Percentiles rank a stretch among this genome's conserved stretches.
These are phyloP conservation scores for Lanistes nyassanus DNA, from an alignment of 1,140 invertebrate species.

Conservation along the genomic window DNA sequence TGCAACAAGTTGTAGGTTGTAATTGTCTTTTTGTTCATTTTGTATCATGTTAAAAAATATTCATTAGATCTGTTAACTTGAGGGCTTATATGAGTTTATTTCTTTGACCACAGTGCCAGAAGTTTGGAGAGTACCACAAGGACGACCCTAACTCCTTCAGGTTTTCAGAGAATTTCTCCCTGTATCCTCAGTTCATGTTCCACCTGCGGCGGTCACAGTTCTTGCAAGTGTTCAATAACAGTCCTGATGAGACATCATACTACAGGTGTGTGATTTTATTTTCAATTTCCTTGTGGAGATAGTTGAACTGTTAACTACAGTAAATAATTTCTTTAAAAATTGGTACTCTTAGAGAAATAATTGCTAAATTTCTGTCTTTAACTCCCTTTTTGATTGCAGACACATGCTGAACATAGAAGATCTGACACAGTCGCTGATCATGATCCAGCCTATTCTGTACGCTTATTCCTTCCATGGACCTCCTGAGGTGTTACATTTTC, in stretches of 20 bases:
- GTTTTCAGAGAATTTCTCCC: constrained; percentile 93
- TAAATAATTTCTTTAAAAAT: not conserved
- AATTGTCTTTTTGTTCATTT: no score
- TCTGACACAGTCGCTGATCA: constrained; percentile 95
- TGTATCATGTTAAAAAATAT: no score
- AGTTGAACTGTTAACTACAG: not conserved
- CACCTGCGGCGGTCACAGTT: constrained; percentile 98
- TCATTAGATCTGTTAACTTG: not conserved
- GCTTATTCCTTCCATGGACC: constrained; percentile 98
- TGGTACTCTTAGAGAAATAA: not conserved
- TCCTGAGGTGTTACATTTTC: constrained; percentile 73
- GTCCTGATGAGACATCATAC: constrained; percentile 99
- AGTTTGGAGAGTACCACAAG: constrained; percentile 98
- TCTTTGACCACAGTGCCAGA: constrained; percentile 85
- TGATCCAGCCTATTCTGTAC: constrained; percentile 99
- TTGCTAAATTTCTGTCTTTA: not conserved
- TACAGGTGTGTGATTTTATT: constrained; percentile 77
- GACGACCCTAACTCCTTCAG: constrained; percentile 97
- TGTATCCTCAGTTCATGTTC: constrained; percentile 99
- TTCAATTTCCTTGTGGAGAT: constrained; percentile 22
- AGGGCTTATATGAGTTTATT: no score
- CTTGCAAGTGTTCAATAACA: constrained; percentile 99
- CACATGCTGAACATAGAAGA: constrained; percentile 97
- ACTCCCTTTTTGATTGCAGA: constrained; percentile 69
- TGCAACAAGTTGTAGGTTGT: no score